Conservation (phyloP, 2,888 invertebrate species). For the Theretra japonica region DNA sequence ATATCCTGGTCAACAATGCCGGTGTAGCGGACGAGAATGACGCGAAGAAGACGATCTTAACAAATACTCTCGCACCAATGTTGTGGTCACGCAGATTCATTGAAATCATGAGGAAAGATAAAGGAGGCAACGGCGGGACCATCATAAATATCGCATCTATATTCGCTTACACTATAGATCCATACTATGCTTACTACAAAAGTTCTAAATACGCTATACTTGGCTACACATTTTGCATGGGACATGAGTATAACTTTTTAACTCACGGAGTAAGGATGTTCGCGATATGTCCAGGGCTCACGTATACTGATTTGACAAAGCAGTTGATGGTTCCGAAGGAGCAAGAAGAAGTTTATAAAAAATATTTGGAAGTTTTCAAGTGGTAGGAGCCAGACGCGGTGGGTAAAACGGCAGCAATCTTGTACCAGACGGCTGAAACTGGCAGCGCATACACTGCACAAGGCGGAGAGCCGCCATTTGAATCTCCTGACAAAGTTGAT, state of each 20-base stretch:
- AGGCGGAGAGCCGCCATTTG: slow-evolving; percentile 29
- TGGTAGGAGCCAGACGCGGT: slow-evolving; percentile 45
- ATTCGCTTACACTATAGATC: slow-evolving; percentile 60
- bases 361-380: slow-evolving; percentile 34
- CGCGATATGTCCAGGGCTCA: slow-evolving; percentile 78
- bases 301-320: slow-evolving; percentile 59
- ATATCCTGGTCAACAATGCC: slow-evolving; percentile 72
- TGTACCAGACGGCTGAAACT: slow-evolving; percentile 39
- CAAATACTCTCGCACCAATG: slow-evolving; percentile 58
- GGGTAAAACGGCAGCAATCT: slow-evolving; percentile 37
- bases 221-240: slow-evolving; percentile 72
- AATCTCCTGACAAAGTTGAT: neutral
- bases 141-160: slow-evolving; percentile 86
- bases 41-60: slow-evolving; percentile 47
- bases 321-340: slow-evolving; percentile 24
- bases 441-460: slow-evolving; percentile 37
- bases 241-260: slow-evolving; percentile 66
- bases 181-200: slow-evolving; percentile 36
- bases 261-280: slow-evolving; percentile 75
- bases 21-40: slow-evolving; percentile 57
- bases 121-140: slow-evolving; percentile 83
- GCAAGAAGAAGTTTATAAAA: slow-evolving; percentile 27
- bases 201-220: slow-evolving; percentile 67
- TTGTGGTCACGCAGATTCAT: slow-evolving; percentile 76
- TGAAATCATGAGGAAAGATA: slow-evolving; percentile 80